Evolutionary conservation across 2,113 vertebrate species (phyloP).

Genomic region (Charina bottae): DNA sequence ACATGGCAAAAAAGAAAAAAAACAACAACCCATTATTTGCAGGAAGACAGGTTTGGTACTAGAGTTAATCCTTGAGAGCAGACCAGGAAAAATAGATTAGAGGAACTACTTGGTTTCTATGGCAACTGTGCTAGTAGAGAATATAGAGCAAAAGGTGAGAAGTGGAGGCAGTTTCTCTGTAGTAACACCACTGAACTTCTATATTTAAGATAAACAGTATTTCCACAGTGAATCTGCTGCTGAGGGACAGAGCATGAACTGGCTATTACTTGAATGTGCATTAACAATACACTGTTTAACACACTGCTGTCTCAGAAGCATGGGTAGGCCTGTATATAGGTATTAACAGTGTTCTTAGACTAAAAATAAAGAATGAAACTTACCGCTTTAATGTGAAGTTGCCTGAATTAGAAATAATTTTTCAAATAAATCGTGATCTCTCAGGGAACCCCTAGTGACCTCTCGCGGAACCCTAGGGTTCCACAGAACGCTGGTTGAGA

Average conservation of each 20-base stretch:
- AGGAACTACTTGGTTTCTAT: slow-evolving; percentile 76
- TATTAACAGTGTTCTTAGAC: too few species aligned
- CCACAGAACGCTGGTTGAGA: too few species aligned
- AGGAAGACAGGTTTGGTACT: slow-evolving; percentile 70
- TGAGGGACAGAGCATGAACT: neutral
- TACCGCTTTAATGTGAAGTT: too few species aligned
- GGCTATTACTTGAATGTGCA: neutral
- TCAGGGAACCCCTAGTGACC: too few species aligned
- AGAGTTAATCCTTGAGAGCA: slow-evolving; percentile 64
- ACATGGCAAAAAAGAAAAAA: slow-evolving; percentile 23
- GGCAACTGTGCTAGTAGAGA: slow-evolving; percentile 77
- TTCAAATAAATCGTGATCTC: too few species aligned
- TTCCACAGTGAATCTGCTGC: neutral
- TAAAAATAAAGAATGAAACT: too few species aligned
- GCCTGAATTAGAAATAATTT: too few species aligned
- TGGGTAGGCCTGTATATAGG: too few species aligned
- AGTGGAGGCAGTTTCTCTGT: slow-evolving; percentile 55
- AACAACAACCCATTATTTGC: slow-evolving; percentile 69
- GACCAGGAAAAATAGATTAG: slow-evolving; percentile 37
- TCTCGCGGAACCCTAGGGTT: too few species aligned
- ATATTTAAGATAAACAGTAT: slow-evolving; percentile 28
- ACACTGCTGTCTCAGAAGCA: neutral
- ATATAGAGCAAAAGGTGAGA: slow-evolving; percentile 73
- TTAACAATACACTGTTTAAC: neutral
- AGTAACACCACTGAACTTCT: slow-evolving; percentile 49